phyloP scores from a whole-genome alignment of 92 coral and sea anemone species.

The Umimayanthus chanpuru region DNA sequence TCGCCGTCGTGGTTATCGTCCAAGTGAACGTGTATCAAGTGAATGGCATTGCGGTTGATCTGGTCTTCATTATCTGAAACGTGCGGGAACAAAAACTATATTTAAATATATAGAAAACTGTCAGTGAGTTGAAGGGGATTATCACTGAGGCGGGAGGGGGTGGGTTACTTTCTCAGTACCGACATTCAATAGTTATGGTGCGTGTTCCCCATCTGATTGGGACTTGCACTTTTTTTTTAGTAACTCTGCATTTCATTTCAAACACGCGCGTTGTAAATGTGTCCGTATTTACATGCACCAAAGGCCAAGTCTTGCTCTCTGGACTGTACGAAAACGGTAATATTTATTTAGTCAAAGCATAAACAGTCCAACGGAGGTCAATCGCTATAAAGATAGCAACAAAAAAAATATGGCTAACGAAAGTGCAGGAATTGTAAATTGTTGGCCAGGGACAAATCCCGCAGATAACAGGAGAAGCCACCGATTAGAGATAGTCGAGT shows the following conservation, averaged over 20 bases:
- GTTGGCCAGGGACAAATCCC: too few species aligned
- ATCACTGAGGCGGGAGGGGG: not conserved
- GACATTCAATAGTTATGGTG: not conserved
- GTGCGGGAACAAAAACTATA: not conserved
- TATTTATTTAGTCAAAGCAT: too few species aligned
- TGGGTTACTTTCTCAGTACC: not conserved
- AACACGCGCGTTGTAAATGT: not conserved
- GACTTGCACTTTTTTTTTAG: not conserved
- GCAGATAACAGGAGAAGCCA: too few species aligned
- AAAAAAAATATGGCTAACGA: too few species aligned
- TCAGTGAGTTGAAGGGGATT: not conserved
- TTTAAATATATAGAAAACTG: not conserved
- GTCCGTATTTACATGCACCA: too few species aligned
- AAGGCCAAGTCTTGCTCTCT: too few species aligned
- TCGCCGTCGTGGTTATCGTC: constrained; percentile 36
- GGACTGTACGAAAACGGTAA: too few species aligned
- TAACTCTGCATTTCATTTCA: too few species aligned
- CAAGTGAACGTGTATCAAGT: constrained; percentile 11
- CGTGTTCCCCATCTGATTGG: not conserved
- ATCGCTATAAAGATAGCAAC: too few species aligned
- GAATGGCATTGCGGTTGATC: constrained; percentile 26
- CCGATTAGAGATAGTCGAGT: not conserved
- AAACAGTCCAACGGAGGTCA: too few species aligned
- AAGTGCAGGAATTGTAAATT: too few species aligned
- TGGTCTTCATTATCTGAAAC: not conserved